Base-by-base conservation (phyloP, 2,797 vertebrate species). In the Gastrophryne carolinensis region DNA sequence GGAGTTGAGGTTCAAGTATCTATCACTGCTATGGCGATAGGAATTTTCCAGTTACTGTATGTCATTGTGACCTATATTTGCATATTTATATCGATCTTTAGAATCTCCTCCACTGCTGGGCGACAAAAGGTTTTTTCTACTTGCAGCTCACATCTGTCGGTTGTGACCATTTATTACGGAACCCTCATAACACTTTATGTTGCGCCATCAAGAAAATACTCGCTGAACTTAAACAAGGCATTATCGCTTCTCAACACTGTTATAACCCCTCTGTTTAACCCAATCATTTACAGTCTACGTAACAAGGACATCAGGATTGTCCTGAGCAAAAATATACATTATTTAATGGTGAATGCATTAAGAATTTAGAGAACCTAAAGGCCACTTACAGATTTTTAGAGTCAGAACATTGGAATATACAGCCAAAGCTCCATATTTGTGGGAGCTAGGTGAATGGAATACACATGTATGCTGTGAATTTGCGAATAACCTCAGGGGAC, bases 131-230 rank as follows among this genome's bases (percentile, higher is more conserved):
- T 53, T n/a, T 56, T 69, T 35, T 57, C 12, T 35, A 69, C 66
- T 15, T 69, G 66, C 17, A 69, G 66, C 17, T 71, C 67, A 8
- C 67, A 71, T 21, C 26, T 71, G 1, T n/a, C 37, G 4, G 37
- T 71, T 32, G 67, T 71, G 5, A 29, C 24, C 11, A 17, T 19
- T 2, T 71, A 19, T n/a, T 58, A 47, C 5, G 67, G 67, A 19
- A 7, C 67, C 0, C 12, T 71, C 3, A 58, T 57, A 3, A 19
- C n/a, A 6, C 13, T 58, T 8, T 71, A 71, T 34, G 1, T 71
- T 4, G 8, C 21, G 12, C 27, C 67, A 13, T 44, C 53, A 2
- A 49, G 12, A 17, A 54, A 37, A 21, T 8, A 57, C 7, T 17
- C 50, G 29, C 34, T 58, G 0, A 58, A 58, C 9, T 5, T 23